Evolutionary conservation across 2,113 vertebrate genomes (phyloP).

Genomic region (Pongo pygmaeus): DNA sequence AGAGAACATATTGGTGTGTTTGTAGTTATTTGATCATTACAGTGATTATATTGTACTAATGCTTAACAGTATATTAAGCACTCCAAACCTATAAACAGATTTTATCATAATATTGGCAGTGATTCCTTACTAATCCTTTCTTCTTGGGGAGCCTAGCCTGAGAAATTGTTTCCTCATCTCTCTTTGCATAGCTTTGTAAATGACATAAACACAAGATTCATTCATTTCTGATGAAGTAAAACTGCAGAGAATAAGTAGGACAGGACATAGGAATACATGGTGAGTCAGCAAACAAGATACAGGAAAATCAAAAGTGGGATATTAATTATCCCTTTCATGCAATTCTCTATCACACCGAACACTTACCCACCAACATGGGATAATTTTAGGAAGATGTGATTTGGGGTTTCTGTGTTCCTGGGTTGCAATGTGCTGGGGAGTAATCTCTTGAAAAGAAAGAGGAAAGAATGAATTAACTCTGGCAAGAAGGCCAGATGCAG

Average conservation of each 20-base stretch:
- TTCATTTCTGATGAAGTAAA: not conserved
- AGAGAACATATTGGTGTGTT: not conserved
- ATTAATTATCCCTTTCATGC: not conserved
- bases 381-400: not conserved
- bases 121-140: not conserved
- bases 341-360: not conserved
- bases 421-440: not conserved
- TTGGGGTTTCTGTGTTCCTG: not conserved
- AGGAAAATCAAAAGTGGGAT: not conserved
- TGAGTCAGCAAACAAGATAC: not conserved
- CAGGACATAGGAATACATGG: not conserved
- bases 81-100: not conserved
- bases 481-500: no score
- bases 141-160: not conserved
- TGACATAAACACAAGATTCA: not conserved
- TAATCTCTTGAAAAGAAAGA: not conserved
- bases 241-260: not conserved
- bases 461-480: not conserved
- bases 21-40: not conserved
- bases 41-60: not conserved
- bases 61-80: not conserved
- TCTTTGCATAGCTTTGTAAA: not conserved
- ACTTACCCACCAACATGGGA: not conserved
- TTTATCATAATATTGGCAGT: not conserved
- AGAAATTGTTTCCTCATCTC: not conserved